Percentiles rank a stretch among this genome's conserved stretches.
Evolutionary conservation across 2,113 vertebrate species (phyloP).

Genomic region (Indri indri): DNA sequence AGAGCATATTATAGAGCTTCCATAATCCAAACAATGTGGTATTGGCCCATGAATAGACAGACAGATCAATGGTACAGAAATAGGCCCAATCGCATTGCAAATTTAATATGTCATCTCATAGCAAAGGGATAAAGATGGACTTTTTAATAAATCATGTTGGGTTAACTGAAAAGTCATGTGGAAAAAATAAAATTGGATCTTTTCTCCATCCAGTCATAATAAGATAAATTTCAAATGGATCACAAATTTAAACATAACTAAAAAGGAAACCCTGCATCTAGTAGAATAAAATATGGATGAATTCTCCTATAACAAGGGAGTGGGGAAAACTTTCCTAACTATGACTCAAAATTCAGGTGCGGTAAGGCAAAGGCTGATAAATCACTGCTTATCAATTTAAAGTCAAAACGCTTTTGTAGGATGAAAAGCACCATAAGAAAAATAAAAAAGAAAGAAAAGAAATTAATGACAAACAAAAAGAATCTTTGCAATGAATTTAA

Average conservation of each 20-base stretch:
- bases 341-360: neutral
- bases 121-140: neutral
- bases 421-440: neutral
- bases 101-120: neutral
- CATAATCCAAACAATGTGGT: neutral
- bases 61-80: neutral
- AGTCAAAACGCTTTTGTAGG: neutral
- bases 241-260: constrained; percentile 42
- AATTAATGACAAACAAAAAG: neutral
- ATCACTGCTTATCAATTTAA: neutral
- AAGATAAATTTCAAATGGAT: constrained; percentile 21
- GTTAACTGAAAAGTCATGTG: neutral
- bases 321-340: neutral
- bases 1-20: neutral
- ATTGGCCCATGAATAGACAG: neutral
- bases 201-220: neutral
- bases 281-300: neutral
- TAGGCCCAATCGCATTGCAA: neutral
- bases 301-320: neutral
- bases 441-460: neutral
- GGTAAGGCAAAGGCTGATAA: neutral
- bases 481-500: neutral
- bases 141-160: neutral
- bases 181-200: constrained; percentile 29
- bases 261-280: neutral